phyloP scores from a whole-genome alignment of 2,888 invertebrate species.

The Cotesia congregata region DNA sequence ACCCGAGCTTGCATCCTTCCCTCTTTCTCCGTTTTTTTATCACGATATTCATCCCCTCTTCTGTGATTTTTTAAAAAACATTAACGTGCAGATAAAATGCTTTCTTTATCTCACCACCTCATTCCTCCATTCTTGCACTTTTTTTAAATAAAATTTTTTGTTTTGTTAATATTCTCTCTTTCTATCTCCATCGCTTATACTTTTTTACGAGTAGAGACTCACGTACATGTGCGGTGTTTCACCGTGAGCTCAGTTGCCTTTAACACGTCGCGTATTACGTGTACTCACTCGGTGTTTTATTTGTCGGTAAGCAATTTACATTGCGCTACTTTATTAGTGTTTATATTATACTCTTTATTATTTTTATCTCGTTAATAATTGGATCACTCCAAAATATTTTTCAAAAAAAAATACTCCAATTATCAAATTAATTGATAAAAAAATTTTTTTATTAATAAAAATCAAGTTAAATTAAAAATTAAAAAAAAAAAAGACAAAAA shows the following conservation, averaged over 20 bases:
- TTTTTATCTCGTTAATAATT: constrained; percentile 9
- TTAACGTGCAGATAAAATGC: constrained; percentile 30
- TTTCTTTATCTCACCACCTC: constrained; percentile 47
- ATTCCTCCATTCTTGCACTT: constrained; percentile 3
- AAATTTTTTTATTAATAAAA: no score
- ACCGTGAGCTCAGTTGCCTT: constrained; percentile 55
- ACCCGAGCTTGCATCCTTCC: constrained; percentile 15
- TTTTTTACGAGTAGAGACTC: constrained; percentile 30
- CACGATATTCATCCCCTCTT: constrained; percentile 12
- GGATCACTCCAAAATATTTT: constrained; percentile 4
- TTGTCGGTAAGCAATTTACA: constrained; percentile 44
- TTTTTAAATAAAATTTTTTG: constrained; percentile 16
- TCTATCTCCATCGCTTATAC: background rate
- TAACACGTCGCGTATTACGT: constrained; percentile 56
- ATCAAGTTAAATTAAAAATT: no score
- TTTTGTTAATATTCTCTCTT: constrained; percentile 15
- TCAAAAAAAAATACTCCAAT: background rate
- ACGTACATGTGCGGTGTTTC: constrained; percentile 47
- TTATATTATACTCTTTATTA: constrained; percentile 8
- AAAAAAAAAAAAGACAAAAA: background rate
- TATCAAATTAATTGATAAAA: background rate
- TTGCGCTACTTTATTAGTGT: background rate
- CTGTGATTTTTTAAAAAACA: background rate
- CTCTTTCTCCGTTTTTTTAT: background rate
- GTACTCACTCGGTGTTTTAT: constrained; percentile 48